A percentile compares a stretch with the other conserved stretches of the same genome.
phyloP scores from a whole-genome alignment of 2,797 vertebrate species.

The Vespertilio murinus region DNA sequence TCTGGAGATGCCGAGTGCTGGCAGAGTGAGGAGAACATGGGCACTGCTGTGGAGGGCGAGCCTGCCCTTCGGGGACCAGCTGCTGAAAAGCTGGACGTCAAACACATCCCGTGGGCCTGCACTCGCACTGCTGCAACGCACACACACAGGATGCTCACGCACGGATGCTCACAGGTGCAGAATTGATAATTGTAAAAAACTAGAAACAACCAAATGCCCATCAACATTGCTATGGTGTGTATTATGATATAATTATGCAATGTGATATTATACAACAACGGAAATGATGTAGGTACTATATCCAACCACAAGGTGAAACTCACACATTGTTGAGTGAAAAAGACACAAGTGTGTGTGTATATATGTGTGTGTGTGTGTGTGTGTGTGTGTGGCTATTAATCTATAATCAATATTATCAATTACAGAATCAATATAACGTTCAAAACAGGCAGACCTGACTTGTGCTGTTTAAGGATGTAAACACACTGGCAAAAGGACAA shows the following conservation, averaged over 20 bases:
- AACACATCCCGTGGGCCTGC: not conserved
- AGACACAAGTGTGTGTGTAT: not conserved
- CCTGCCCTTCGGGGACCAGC: not conserved
- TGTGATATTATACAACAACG: not conserved
- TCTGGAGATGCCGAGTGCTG: not conserved
- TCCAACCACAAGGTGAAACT: not conserved
- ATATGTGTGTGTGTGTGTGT: not conserved
- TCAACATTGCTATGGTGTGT: not conserved
- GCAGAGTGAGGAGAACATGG: not conserved
- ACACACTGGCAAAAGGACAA: not conserved
- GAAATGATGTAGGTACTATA: not conserved
- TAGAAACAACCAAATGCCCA: not conserved
- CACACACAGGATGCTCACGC: not conserved
- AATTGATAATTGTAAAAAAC: conserved; percentile 15
- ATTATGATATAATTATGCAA: not conserved
- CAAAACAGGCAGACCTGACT: not conserved
- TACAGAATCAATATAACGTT: not conserved
- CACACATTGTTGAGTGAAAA: not conserved
- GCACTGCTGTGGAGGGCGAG: not conserved
- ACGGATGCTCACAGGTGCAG: not conserved
- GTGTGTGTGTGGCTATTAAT: not conserved
- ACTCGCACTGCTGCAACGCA: not conserved
- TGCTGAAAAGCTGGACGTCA: not conserved
- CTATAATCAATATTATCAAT: not conserved
- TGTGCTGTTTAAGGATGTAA: not conserved